These are phyloP conservation scores for Atherinomorus stipes DNA, from an alignment of 2,113 vertebrate species.

Conservation along the genomic window DNA sequence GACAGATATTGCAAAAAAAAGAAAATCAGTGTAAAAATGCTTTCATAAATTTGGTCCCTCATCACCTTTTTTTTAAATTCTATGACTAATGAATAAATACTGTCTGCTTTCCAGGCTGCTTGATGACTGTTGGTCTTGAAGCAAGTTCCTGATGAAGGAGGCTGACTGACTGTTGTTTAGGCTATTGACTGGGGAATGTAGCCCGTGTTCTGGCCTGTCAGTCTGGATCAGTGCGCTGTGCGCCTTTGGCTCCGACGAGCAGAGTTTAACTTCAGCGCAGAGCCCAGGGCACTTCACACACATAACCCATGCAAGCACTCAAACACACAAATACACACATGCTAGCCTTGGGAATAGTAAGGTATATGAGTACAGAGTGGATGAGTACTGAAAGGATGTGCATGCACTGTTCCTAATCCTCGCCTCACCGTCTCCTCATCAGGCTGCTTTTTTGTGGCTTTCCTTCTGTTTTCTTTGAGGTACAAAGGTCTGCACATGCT, in stretches of 20 bases:
- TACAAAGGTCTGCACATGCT: background rate
- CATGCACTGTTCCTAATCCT: constrained; percentile 29
- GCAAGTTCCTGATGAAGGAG: constrained; percentile 17
- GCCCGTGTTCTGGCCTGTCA: constrained; percentile 65
- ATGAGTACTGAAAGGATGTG: constrained; percentile 38
- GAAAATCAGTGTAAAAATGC: background rate
- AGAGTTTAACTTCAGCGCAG: constrained; percentile 62
- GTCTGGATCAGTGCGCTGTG: constrained; percentile 53
- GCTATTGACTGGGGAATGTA: constrained; percentile 45
- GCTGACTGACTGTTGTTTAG: constrained; percentile 54
- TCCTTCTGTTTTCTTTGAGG: background rate
- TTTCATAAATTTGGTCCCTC: background rate
- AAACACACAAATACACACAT: constrained; percentile 33
- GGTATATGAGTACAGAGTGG: constrained; percentile 34
- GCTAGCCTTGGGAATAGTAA: constrained; percentile 41
- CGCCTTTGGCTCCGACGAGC: constrained; percentile 41
- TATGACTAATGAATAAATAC: background rate
- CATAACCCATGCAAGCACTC: constrained; percentile 20
- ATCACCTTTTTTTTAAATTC: background rate
- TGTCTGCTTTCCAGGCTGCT: constrained; percentile 10
- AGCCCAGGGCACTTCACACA: constrained; percentile 48
- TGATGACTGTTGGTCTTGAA: constrained; percentile 28
- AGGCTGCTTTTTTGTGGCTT: background rate
- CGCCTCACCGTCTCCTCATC: background rate
- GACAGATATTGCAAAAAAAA: background rate